Conservation (phyloP, 2,797 vertebrate species). For the Meda fulgida region DNA sequence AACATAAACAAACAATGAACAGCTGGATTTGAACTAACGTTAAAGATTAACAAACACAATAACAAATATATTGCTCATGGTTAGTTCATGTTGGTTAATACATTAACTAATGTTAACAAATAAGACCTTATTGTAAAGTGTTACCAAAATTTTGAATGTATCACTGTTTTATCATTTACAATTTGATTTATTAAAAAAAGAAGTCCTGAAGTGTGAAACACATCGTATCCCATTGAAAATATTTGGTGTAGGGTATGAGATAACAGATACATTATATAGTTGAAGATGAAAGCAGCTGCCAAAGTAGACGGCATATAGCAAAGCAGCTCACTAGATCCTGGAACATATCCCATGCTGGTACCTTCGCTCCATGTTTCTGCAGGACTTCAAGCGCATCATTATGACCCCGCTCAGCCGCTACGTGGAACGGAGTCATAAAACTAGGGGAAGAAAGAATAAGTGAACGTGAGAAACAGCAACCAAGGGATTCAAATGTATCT, state of each 20-base stretch:
- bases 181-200: neutral
- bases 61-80: too few species aligned
- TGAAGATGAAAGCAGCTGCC: neutral
- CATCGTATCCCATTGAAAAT: neutral
- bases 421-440: constrained; percentile 95
- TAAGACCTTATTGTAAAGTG: too few species aligned
- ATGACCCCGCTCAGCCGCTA: constrained; percentile 94
- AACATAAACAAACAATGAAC: too few species aligned
- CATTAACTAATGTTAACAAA: too few species aligned
- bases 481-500: neutral
- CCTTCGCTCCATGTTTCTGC: constrained; percentile 98
- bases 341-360: constrained; percentile 27
- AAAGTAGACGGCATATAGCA: neutral
- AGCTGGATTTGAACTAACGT: too few species aligned
- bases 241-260: neutral
- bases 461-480: neutral
- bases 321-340: neutral
- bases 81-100: too few species aligned
- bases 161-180: neutral
- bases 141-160: neutral
- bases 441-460: constrained; percentile 66
- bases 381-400: constrained; percentile 97
- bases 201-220: neutral
- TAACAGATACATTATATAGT: neutral
- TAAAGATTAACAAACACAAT: too few species aligned